Evolutionary conservation across 1,140 invertebrate genomes (phyloP).

Genomic region (Caenorhabditis remanei): DNA sequence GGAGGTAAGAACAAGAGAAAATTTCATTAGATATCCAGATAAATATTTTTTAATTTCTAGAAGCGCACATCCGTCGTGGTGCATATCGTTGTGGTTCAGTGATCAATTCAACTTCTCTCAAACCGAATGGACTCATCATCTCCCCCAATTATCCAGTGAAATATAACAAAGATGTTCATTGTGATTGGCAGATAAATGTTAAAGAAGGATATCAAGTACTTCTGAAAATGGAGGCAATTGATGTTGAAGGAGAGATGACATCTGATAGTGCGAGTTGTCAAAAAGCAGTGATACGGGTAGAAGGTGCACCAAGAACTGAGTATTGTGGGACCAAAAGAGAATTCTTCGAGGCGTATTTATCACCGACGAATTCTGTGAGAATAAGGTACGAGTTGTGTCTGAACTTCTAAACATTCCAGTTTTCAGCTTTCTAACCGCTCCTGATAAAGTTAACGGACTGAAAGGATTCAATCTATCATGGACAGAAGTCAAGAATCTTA

Average conservation of each 20-base stretch:
- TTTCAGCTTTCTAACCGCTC: conserved; percentile 72
- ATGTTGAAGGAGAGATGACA: conserved; percentile 76
- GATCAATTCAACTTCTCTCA: conserved; percentile 66
- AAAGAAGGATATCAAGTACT: conserved; percentile 70
- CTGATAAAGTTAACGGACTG: conserved; percentile 75
- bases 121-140: conserved; percentile 69
- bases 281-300: conserved; percentile 74
- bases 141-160: conserved; percentile 73
- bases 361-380: conserved; percentile 71
- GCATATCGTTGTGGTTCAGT: conserved; percentile 71
- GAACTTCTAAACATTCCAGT: not conserved
- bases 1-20: conserved; percentile 13
- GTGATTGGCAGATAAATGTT: conserved; percentile 76
- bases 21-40: not conserved
- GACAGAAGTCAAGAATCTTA: conserved; percentile 75
- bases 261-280: conserved; percentile 70
- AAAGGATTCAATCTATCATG: conserved; percentile 78
- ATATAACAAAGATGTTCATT: conserved; percentile 74
- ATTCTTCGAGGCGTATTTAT: conserved; percentile 71
- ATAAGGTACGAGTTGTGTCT: conserved; percentile 67
- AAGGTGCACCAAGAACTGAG: conserved; percentile 54
- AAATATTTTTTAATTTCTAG: not conserved
- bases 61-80: conserved; percentile 59
- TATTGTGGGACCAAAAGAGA: conserved; percentile 68
- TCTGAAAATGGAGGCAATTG: conserved; percentile 65